Base-by-base conservation (phyloP, 1,140 invertebrate genomes). In the Atta colombica region DNA sequence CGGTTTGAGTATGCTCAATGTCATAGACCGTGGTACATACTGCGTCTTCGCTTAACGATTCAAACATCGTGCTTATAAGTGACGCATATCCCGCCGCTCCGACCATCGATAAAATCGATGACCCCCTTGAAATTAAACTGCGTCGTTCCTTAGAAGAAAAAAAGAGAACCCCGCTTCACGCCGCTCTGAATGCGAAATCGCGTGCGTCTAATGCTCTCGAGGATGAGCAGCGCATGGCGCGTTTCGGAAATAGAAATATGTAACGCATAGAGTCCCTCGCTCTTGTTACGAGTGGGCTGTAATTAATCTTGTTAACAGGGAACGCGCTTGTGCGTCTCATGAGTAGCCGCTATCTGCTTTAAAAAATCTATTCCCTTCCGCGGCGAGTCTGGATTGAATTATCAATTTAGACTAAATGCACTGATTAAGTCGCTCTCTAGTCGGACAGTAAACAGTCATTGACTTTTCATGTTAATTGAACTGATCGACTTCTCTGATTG, bases 201-300 rank as follows among this genome's bases (percentile, higher is more conserved):
- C 78, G 69, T 87, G 35, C 66, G 53, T 69, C 61, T 69, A 51
- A 90, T 85, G 86, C 87, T 90, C 87, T 87, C 68, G 80, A 87
- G 81, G 85, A 88, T 89, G 49, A 61, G 35, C 21, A 21, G 66
- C n/a, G 77, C 49, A 85, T 90, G 86, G 82, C 74, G 74, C 35
- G 21, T 68, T 77, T 88, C 77, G 63, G 81, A 91, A 93, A 89
- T 92, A 92, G 89, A 89, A 80, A 69, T 25, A 18, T 21, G 21
- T 71, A 71, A 75, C 39, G 18, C 55, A 68, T 85, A 28, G 18
- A 77, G 55, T 4, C 25, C 74, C 53, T 71, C 35, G 68, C 77
- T 77, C 39, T 69, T 82, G 28, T 80, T 58, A 82, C 81, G 21
- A 88, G 91, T 77, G 88, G 75, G 51, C 58, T 49, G 82, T 68